phyloP scores from a whole-genome alignment of 1,140 invertebrate genomes.

The Leptonema lineaticorne region DNA sequence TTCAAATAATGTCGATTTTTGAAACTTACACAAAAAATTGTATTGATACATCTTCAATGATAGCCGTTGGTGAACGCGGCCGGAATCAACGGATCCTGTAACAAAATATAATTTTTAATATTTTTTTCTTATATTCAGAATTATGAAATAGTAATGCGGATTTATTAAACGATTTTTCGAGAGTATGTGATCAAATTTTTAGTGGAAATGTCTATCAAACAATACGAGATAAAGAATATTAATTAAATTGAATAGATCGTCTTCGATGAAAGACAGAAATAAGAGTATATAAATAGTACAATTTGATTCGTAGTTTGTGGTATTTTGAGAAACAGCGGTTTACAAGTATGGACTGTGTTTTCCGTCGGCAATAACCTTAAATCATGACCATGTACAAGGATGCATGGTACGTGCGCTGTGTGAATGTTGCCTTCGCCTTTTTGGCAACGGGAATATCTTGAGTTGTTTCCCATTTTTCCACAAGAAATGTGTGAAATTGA shows the following conservation, averaged over 20 bases:
- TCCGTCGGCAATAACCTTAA: constrained; percentile 10
- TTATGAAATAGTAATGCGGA: too few species aligned
- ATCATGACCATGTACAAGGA: not conserved
- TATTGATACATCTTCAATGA: constrained; percentile 75
- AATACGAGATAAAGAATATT: too few species aligned
- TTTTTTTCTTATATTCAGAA: too few species aligned
- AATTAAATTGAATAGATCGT: too few species aligned
- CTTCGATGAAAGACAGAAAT: too few species aligned
- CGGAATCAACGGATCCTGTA: constrained; percentile 87
- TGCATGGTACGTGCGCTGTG: not conserved
- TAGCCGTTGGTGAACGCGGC: constrained; percentile 92
- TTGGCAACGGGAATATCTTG: not conserved
- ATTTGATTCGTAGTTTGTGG: too few species aligned
- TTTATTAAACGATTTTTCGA: too few species aligned
- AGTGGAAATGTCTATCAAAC: too few species aligned
- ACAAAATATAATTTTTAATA: too few species aligned
- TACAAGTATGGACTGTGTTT: not conserved
- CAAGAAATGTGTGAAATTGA: not conserved
- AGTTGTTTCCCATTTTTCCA: not conserved
- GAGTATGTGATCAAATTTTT: too few species aligned
- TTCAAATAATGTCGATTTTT: not conserved
- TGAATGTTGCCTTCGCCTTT: not conserved
- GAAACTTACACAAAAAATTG: constrained; percentile 45
- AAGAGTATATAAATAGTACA: too few species aligned
- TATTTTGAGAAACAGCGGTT: too few species aligned